Conservation (phyloP, 2,888 invertebrate genomes). For the Drepanosiphum platanoidis region DNA sequence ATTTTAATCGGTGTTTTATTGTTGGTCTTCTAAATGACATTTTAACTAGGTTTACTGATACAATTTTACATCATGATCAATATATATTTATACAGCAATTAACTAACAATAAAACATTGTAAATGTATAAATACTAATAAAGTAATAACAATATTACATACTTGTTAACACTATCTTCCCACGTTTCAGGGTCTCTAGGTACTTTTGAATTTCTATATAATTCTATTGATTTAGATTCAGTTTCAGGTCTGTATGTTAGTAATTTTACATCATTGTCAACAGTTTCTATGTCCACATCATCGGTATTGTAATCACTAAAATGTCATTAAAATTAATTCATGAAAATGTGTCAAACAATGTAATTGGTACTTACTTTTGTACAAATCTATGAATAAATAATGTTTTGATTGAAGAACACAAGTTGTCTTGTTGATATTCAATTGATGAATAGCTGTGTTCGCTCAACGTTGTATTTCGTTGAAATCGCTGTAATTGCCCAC, state of each 20-base stretch:
- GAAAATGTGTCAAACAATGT: not conserved
- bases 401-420: slow-evolving; percentile 57
- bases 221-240: slow-evolving; percentile 47
- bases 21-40: too few relatives aligned
- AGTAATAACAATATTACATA: too few relatives aligned
- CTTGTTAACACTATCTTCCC: slow-evolving; percentile 58
- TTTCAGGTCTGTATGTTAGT: slow-evolving; percentile 38
- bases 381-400: slow-evolving; percentile 41
- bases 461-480: slow-evolving; percentile 18
- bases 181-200: slow-evolving; percentile 48
- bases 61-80: not conserved
- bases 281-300: slow-evolving; percentile 44
- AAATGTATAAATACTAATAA: too few relatives aligned
- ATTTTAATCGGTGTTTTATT: too few relatives aligned
- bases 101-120: not conserved
- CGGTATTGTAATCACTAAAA: slow-evolving; percentile 36
- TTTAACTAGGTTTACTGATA: too few relatives aligned
- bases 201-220: slow-evolving; percentile 34
- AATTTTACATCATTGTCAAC: slow-evolving; percentile 47
- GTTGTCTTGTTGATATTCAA: slow-evolving; percentile 48
- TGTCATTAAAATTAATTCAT: not conserved
- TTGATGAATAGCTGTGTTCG: slow-evolving; percentile 51
- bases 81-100: not conserved
- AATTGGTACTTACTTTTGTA: slow-evolving; percentile 24
- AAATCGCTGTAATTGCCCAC: not conserved